Evolutionary conservation across 2,797 vertebrate species (phyloP).

Genomic region (Morelia viridis): DNA sequence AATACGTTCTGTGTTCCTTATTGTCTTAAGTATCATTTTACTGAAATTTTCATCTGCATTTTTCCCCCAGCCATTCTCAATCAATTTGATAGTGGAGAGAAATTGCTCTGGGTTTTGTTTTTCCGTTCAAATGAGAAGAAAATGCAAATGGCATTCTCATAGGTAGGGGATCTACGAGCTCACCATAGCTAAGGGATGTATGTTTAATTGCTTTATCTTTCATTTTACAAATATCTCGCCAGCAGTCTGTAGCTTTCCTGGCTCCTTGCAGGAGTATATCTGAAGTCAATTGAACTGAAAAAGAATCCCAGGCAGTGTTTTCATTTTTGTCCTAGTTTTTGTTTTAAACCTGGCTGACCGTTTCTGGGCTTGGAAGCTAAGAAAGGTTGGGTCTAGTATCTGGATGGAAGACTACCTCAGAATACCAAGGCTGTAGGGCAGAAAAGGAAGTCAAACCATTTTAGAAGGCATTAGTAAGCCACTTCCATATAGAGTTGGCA

Average conservation of each 20-base stretch:
- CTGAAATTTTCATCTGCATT: neutral
- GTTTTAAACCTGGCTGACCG: neutral
- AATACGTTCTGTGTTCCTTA: neutral
- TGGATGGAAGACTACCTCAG: neutral
- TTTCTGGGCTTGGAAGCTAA: neutral
- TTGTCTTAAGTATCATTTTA: neutral
- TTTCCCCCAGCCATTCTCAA: neutral
- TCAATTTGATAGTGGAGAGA: neutral
- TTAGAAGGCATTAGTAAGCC: neutral
- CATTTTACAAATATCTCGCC: neutral
- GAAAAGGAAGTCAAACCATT: neutral
- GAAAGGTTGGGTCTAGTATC: neutral
- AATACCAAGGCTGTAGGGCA: neutral
- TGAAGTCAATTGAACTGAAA: neutral
- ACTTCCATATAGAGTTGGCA: neutral
- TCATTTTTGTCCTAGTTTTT: neutral
- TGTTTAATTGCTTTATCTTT: neutral
- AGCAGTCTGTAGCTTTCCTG: neutral
- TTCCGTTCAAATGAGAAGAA: neutral
- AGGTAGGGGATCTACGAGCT: neutral
- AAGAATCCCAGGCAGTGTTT: neutral
- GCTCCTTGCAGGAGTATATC: neutral
- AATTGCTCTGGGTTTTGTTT: neutral
- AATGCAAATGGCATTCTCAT: neutral
- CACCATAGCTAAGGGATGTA: neutral